Percentiles rank a stretch among this genome's conserved stretches.
These are phyloP conservation scores for Lasiurus cinereus DNA, from an alignment of 2,113 vertebrate species.

Conservation along the genomic window DNA sequence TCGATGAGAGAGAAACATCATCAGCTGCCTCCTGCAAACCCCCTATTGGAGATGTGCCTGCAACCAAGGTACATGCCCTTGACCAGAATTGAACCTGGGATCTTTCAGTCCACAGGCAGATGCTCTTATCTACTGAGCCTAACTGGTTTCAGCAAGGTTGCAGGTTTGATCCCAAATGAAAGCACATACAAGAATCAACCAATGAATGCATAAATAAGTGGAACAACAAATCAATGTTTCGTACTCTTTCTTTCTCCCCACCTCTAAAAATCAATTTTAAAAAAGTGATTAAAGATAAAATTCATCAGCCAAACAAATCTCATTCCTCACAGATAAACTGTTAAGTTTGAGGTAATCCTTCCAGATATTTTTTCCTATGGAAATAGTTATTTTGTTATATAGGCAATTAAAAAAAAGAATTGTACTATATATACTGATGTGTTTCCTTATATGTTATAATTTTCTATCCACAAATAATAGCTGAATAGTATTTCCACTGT, in stretches of 20 bases:
- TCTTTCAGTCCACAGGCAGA: no score
- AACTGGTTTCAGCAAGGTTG: background rate
- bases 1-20: no score
- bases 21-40: no score
- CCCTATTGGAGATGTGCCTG: no score
- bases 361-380: background rate
- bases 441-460: background rate
- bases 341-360: constrained; percentile 10
- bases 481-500: background rate
- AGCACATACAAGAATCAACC: no score
- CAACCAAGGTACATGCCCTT: no score
- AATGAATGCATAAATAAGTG: no score
- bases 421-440: background rate
- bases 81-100: no score
- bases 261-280: background rate
- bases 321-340: background rate
- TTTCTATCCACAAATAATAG: constrained; percentile 41
- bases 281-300: constrained; percentile 18
- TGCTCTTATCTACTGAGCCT: no score
- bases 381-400: constrained; percentile 2
- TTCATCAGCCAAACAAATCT: constrained; percentile 35
- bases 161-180: no score
- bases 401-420: background rate
- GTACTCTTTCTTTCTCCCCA: background rate
- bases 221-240: no score